Evolutionary conservation across 2,797 vertebrate genomes (phyloP).

Genomic region (Eospalax fontanierii): DNA sequence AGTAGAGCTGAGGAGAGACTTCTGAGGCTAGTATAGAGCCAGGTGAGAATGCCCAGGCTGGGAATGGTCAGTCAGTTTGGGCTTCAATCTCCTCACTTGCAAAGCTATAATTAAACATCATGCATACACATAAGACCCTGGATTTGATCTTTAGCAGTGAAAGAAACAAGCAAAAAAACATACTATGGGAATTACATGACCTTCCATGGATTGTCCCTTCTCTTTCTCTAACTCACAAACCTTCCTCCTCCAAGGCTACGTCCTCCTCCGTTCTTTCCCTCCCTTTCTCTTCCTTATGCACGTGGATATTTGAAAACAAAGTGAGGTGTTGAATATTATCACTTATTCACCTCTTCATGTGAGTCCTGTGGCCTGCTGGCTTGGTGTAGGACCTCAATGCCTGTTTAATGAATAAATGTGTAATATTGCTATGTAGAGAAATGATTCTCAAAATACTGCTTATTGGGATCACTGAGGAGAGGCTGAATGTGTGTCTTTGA

Average conservation of each 20-base stretch:
- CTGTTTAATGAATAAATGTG: slow-evolving; percentile 14
- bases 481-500: slow-evolving; percentile 24
- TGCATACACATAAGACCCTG: background rate
- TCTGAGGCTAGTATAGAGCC: background rate
- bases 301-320: background rate
- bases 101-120: slow-evolving; percentile 42
- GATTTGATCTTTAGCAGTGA: background rate
- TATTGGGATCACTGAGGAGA: slow-evolving; percentile 9
- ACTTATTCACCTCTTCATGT: background rate
- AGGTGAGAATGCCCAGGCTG: background rate
- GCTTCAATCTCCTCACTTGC: slow-evolving; percentile 30
- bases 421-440: background rate
- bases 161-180: no score
- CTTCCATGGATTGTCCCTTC: background rate
- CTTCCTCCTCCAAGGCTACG: background rate
- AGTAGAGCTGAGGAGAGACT: background rate
- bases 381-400: background rate
- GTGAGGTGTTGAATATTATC: background rate
- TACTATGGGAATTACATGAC: background rate
- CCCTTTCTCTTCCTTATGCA: background rate
- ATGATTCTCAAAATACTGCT: background rate
- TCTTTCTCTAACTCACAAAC: slow-evolving; percentile 1
- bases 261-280: background rate
- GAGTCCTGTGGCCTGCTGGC: background rate
- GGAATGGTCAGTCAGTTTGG: background rate